Evolutionary conservation across 2,113 vertebrate genomes (phyloP), one percentile per base, ranked within the genome.

Genomic region (Hippoglossus stenolepis): DNA sequence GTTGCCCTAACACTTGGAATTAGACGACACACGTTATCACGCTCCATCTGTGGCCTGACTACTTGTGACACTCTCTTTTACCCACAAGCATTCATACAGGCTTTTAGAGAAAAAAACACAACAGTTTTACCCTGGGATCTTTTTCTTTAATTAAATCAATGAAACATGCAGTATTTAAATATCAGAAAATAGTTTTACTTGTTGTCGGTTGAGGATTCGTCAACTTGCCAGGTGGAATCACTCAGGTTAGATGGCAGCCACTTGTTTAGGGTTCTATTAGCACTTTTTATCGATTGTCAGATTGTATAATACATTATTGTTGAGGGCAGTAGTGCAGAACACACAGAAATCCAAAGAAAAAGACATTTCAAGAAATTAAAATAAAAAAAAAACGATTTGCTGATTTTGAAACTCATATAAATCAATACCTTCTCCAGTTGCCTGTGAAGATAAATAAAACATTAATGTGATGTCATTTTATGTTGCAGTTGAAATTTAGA

Each of bases 241-340:
- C 0, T 3, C 13, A 0, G 0, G 8, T 73, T 35, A 2, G 0
- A 0, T 0, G 0, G 3, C 40, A 90, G 43, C 0, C n/a, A n/a
- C n/a, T n/a, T n/a, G 0, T 49, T 56, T 0, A 0, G n/a, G n/a
- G n/a, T n/a, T n/a, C n/a, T 0, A 0, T 74, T 5, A 2, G 47
- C 75, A 23, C 0, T 60, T 4, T 4, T 18, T 0, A 2, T 94
- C 94, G 8, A 90, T 58, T 11, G 0, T 57, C 71, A 94, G 68
- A 47, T 74, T 87, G 23, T 0, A 18, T 91, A 91, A 9, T 86
- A 64, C 58, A 89, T 73, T 62, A 87, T 73, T 0, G 88, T 90
- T 51, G 80, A 90, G 10, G 47, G 74, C n/a, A n/a, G n/a, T n/a
- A n/a, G 57, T 45, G n/a, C 2, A 66, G 59, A 66, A 40, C 7